Percentiles rank a stretch among this genome's conserved stretches.
phyloP scores from a whole-genome alignment of 2,888 invertebrate species.

The Hirtodrosophila histrioides region DNA sequence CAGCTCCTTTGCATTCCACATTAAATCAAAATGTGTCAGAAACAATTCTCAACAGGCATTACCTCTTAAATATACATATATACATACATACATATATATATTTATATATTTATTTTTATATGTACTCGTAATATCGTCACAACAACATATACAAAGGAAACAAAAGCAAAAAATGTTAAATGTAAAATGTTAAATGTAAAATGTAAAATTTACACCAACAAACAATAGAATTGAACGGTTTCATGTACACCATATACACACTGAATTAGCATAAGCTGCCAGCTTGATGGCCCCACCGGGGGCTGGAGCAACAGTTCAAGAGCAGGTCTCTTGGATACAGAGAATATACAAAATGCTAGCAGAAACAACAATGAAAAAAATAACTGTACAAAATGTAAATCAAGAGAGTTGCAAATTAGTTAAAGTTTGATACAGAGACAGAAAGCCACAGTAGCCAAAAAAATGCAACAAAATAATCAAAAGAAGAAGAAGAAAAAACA shows the following conservation, averaged over 20 bases:
- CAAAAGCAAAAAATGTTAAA: slow-evolving; percentile 3
- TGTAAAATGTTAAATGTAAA: slow-evolving; percentile 16
- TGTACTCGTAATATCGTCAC: slow-evolving; percentile 14
- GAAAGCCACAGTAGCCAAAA: slow-evolving; percentile 24
- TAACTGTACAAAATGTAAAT: slow-evolving; percentile 53
- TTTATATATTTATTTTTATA: slow-evolving; percentile 18
- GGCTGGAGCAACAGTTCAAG: slow-evolving; percentile 6
- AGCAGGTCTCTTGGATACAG: slow-evolving; percentile 17
- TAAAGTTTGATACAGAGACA: slow-evolving; percentile 48
- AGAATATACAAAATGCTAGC: slow-evolving; percentile 19
- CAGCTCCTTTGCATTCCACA: slow-evolving; percentile 42
- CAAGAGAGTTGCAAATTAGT: slow-evolving; percentile 48
- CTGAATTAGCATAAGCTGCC: slow-evolving; percentile 65
- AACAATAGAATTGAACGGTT: slow-evolving; percentile 41
- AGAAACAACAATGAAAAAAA: slow-evolving; percentile 39
- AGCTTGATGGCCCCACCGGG: slow-evolving; percentile 6
- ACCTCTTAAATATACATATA: slow-evolving; percentile 17
- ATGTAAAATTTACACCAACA: slow-evolving; percentile 27
- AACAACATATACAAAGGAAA: slow-evolving; percentile 19
- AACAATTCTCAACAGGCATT: slow-evolving; percentile 28
- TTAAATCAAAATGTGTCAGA: slow-evolving; percentile 20
- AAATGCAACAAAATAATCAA: too few species aligned
- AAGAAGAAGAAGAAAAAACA: slow-evolving; percentile 4
- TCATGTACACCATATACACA: slow-evolving; percentile 44
- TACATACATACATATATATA: slow-evolving; percentile 5